Evolutionary conservation across 2,888 invertebrate genomes (phyloP).

Genomic region (Macrophya alboannulata): DNA sequence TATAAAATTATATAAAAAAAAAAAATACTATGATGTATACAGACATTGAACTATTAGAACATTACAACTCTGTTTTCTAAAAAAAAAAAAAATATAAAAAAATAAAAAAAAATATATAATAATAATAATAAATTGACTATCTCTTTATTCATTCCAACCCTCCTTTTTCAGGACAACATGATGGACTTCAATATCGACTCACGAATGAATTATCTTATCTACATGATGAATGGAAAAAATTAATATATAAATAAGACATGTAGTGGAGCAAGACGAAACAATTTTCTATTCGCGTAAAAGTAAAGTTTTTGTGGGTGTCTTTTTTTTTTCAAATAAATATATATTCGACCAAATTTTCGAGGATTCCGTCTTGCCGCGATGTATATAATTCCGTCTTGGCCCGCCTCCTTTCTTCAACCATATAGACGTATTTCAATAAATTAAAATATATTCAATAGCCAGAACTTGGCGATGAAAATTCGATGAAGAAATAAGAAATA

Average conservation of each 20-base stretch:
- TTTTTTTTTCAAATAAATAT: too few species aligned
- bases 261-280: background rate
- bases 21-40: constrained; percentile 73
- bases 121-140: constrained; percentile 39
- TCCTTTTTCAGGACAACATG: constrained; percentile 23
- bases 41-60: constrained; percentile 74
- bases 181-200: background rate
- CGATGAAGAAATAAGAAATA: background rate
- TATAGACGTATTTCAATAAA: background rate
- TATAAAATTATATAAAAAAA: constrained; percentile 53
- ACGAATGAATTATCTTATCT: background rate
- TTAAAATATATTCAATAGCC: background rate
- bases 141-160: constrained; percentile 18
- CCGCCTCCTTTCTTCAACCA: background rate
- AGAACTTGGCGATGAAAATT: background rate
- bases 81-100: constrained; percentile 69
- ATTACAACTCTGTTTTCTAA: constrained; percentile 77
- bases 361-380: too few species aligned
- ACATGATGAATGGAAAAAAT: background rate
- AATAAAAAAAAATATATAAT: constrained; percentile 60
- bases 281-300: too few species aligned
- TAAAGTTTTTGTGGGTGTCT: background rate
- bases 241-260: background rate
- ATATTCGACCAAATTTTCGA: background rate
- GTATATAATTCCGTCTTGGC: too few species aligned